Conservation (phyloP, 35 echinoderm and acorn worm genomes). For the Amphiura filiformis region DNA sequence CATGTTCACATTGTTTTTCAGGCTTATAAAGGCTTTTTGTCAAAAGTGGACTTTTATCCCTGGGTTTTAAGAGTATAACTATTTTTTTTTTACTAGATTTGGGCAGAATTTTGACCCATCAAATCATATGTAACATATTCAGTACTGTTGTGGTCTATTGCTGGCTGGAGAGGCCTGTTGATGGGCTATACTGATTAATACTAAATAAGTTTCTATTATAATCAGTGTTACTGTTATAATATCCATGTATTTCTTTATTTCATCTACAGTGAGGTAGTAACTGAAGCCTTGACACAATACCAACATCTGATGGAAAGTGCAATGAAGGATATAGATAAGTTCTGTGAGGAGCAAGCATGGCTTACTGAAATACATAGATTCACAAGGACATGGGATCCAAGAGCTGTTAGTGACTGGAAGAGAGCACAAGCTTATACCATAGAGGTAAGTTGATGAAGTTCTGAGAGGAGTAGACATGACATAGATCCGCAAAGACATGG, state of each 20-base stretch:
- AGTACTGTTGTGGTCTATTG: not conserved
- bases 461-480: not conserved
- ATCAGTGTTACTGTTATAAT: not conserved
- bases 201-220: not conserved
- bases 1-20: too few relatives aligned
- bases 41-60: too few relatives aligned
- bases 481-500: not conserved
- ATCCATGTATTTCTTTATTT: too few relatives aligned
- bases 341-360: constrained; percentile 85
- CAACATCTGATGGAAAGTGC: constrained; percentile 49
- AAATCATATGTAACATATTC: not conserved
- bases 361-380: constrained; percentile 80
- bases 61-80: too few relatives aligned
- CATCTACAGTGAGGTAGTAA: constrained; percentile 68
- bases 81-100: too few relatives aligned
- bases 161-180: not conserved
- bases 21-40: too few relatives aligned
- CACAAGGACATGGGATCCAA: constrained; percentile 58
- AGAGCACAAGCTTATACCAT: constrained; percentile 87
- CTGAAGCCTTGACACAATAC: constrained; percentile 36
- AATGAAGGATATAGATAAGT: constrained; percentile 64
- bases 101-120: not conserved
- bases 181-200: not conserved
- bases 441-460: constrained; percentile 50
- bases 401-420: constrained; percentile 59